Base-by-base conservation (phyloP, 1,140 invertebrate species). In the Drosophila chauvacae region DNA sequence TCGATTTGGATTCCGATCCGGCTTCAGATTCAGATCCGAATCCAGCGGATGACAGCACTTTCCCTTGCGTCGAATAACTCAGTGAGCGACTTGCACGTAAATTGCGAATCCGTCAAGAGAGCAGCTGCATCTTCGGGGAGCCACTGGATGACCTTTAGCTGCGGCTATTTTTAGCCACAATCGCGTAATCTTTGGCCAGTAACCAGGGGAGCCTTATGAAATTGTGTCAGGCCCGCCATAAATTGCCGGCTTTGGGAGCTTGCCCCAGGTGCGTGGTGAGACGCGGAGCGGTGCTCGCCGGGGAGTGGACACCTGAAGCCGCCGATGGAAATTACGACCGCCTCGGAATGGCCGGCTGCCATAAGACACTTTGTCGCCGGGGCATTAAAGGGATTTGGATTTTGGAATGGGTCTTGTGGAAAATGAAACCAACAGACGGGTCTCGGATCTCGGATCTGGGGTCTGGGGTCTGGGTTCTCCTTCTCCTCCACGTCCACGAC, bases 211-310 rank as follows among this genome's bases (percentile, higher is more conserved):
- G 70, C 68, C 87, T 90, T 87, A 87, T 87, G 77, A 87, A 87
- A 87, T 88, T 84, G 84, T 87, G 84, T 87, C 84, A 87, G 84
- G 55, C 80, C 62, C 23, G 80, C 80, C 84, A 88, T 88, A 87
- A 87, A 87, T 87, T 87, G 76, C 80, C 68, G 78, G 77, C 80
- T 88, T 86, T 86, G 73, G 87, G 64, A 79, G 72, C 80, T 64
- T 28, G 65, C 51, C 70, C 69, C 69, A 72, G 66, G 69, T 51
- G 53, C 5, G 35, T 1, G 37, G n/a, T 14, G 28, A n/a, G 23
- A 7, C 7, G 48, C n/a, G 48, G 26, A 28, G 44, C 23, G 28
- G n/a, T 20, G 26, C 23, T n/a, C 47, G 47, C 47, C 47, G 47
- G 23, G 35, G 72, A 51, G 18, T 33, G 60, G 81, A 84, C 81